Conservation (phyloP, 1,140 invertebrate species). For the Scaptomyza montana region DNA sequence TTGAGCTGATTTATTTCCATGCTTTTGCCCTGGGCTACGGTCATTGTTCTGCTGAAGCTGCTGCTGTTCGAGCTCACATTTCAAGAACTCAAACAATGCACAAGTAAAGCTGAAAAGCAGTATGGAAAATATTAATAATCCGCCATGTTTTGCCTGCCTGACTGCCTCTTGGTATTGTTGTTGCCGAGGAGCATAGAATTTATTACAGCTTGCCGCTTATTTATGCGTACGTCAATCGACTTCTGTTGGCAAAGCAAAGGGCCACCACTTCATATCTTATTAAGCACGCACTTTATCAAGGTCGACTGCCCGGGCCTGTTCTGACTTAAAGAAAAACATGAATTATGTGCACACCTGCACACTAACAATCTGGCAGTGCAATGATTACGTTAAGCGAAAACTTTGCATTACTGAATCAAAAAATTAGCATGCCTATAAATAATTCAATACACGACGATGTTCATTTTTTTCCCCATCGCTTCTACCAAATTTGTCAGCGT, state of each 20-base stretch:
- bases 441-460: constrained; percentile 36
- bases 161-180: not conserved
- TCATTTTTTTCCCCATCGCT: constrained; percentile 2
- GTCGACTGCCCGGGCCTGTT: constrained; percentile 8
- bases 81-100: constrained; percentile 72
- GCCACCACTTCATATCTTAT: constrained; percentile 40
- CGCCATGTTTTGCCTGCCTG: constrained; percentile 15
- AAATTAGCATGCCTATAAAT: constrained; percentile 31
- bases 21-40: constrained; percentile 42
- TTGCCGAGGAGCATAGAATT: constrained; percentile 23
- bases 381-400: constrained; percentile 45
- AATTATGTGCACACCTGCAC: constrained; percentile 14
- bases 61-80: constrained; percentile 45
- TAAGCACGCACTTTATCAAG: constrained; percentile 24
- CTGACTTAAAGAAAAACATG: constrained; percentile 35
- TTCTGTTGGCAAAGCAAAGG: constrained; percentile 9
- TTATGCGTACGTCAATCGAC: constrained; percentile 48
- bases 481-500: constrained; percentile 28
- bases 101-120: constrained; percentile 42
- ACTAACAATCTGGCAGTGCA: constrained; percentile 41
- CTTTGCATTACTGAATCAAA: constrained; percentile 18
- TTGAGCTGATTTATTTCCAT: constrained; percentile 66
- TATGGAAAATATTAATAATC: constrained; percentile 81
- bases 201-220: constrained; percentile 51
- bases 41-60: constrained; percentile 39